A percentile compares a stretch with the other conserved stretches of the same genome.
Evolutionary conservation across 1,140 invertebrate genomes (phyloP).

Genomic region (Apolygus lucorum): DNA sequence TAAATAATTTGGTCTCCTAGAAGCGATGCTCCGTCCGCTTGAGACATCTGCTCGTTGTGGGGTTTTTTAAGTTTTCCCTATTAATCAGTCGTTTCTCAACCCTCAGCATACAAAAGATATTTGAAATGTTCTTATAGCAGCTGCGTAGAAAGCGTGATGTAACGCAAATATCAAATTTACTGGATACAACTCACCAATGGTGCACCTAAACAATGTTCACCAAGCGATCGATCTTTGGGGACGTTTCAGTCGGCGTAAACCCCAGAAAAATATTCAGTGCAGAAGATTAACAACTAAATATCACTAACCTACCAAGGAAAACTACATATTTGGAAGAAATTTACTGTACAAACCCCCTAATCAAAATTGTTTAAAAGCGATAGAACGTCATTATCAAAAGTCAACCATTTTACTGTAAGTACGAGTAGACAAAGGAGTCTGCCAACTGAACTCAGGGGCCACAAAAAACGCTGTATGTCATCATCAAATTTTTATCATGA

Average conservation of each 20-base stretch:
- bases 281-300: not conserved
- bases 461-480: no score
- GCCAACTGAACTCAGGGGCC: no score
- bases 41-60: no score
- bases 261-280: not conserved
- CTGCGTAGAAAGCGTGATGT: not conserved
- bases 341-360: constrained; percentile 5
- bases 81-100: not conserved
- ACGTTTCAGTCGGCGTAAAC: not conserved
- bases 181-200: not conserved
- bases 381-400: constrained; percentile 19
- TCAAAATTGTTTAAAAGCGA: not conserved
- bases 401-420: constrained; percentile 12
- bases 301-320: not conserved
- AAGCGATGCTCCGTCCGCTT: not conserved
- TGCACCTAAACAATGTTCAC: not conserved
- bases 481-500: no score
- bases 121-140: not conserved
- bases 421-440: not conserved
- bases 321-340: constrained; percentile 6
- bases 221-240: not conserved
- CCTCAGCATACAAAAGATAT: not conserved
- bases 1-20: no score
- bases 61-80: not conserved
- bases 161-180: not conserved